Evolutionary conservation across 2,113 vertebrate genomes (phyloP).

Genomic region (Sigmodon hispidus): DNA sequence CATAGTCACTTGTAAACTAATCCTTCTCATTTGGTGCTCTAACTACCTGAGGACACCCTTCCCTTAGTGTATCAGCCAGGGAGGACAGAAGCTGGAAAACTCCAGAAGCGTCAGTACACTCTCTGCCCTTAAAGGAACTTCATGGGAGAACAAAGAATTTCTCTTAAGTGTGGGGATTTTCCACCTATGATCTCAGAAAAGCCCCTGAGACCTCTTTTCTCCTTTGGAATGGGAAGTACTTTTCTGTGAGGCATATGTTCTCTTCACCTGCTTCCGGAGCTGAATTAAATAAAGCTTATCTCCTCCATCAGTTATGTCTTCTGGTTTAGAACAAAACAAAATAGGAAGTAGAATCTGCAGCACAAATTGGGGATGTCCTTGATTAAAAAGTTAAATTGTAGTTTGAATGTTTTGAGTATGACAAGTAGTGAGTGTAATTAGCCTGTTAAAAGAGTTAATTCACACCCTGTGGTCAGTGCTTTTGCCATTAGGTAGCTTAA

Average conservation of each 20-base stretch:
- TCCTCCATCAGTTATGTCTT: not conserved
- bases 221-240: not conserved
- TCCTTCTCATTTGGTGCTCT: not conserved
- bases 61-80: not conserved
- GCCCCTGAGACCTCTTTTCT: not conserved
- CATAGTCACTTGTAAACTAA: not conserved
- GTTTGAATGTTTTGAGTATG: not conserved
- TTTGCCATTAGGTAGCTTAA: not conserved
- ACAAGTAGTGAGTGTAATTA: not conserved
- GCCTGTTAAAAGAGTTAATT: not conserved
- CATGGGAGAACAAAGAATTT: not conserved
- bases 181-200: not conserved
- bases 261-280: not conserved
- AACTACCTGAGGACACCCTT: not conserved
- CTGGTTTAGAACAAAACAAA: not conserved
- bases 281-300: not conserved
- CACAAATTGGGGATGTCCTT: not conserved
- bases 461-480: not conserved
- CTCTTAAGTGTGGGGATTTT: not conserved
- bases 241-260: not conserved
- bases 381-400: not conserved
- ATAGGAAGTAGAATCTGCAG: not conserved
- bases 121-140: not conserved
- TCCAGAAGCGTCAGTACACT: not conserved
- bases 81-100: not conserved